Conservation (phyloP, 2,797 vertebrate genomes). For the Huso huso region DNA sequence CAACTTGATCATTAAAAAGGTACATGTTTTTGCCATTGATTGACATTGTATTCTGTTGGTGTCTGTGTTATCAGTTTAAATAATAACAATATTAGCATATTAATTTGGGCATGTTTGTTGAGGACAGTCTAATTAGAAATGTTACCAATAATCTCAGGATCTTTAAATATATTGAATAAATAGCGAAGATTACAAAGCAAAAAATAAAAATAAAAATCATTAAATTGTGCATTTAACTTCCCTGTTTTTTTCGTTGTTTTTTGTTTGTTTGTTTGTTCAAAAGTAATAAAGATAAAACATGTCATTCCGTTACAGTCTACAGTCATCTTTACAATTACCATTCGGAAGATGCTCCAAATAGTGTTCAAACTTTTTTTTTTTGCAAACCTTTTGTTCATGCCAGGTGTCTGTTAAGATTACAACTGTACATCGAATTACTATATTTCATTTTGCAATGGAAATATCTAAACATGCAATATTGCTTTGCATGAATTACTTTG, state of each 20-base stretch:
- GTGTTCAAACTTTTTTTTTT: conserved; percentile 38
- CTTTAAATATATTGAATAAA: conserved; percentile 12
- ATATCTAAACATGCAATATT: conserved; percentile 16
- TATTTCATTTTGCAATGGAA: conserved; percentile 11
- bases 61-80: too few species aligned
- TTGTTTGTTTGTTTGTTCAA: conserved; percentile 1
- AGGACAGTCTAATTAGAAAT: conserved; percentile 14
- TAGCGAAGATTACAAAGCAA: conserved; percentile 11
- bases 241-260: conserved; percentile 13
- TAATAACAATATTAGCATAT: too few species aligned
- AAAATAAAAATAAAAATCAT: neutral
- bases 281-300: conserved; percentile 16
- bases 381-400: conserved; percentile 37
- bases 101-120: conserved; percentile 11
- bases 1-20: too few species aligned
- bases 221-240: conserved; percentile 1
- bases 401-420: conserved; percentile 19
- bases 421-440: conserved; percentile 7
- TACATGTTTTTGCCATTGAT: too few species aligned
- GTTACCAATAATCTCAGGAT: conserved; percentile 20
- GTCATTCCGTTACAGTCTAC: too few species aligned
- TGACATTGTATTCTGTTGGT: too few species aligned
- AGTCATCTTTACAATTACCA: neutral
- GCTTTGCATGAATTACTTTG: conserved; percentile 9
- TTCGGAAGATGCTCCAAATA: conserved; percentile 23